phyloP scores from a whole-genome alignment of 2,888 invertebrate genomes.

The Metellina segmentata region DNA sequence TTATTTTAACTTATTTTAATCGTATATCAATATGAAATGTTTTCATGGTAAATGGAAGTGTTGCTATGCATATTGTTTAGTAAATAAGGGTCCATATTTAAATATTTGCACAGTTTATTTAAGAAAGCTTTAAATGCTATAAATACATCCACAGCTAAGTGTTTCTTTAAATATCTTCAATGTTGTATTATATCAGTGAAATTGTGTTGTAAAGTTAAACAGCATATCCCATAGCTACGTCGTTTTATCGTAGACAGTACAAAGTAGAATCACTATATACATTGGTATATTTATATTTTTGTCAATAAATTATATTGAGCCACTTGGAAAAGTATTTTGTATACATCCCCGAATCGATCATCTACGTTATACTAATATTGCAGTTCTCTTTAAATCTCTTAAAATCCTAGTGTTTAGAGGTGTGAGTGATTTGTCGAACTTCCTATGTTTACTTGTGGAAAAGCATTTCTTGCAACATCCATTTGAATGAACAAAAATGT shows the following conservation, averaged over 20 bases:
- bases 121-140: neutral
- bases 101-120: constrained; percentile 5
- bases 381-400: neutral
- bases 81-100: constrained; percentile 15
- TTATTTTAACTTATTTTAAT: neutral
- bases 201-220: neutral
- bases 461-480: neutral
- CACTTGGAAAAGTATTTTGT: constrained; percentile 52
- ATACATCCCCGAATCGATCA: constrained; percentile 16
- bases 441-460: neutral
- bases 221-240: constrained; percentile 35
- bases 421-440: neutral
- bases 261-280: constrained; percentile 35
- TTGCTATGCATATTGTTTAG: neutral
- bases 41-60: neutral
- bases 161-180: constrained; percentile 3
- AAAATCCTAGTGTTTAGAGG: neutral
- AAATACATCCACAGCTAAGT: constrained; percentile 22
- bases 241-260: constrained; percentile 40
- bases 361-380: neutral
- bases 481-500: neutral
- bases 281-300: constrained; percentile 66
- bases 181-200: constrained; percentile 1
- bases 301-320: constrained; percentile 39
- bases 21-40: neutral